Conservation (phyloP, 1,140 invertebrate species). For the Neodiprion pinetum region DNA sequence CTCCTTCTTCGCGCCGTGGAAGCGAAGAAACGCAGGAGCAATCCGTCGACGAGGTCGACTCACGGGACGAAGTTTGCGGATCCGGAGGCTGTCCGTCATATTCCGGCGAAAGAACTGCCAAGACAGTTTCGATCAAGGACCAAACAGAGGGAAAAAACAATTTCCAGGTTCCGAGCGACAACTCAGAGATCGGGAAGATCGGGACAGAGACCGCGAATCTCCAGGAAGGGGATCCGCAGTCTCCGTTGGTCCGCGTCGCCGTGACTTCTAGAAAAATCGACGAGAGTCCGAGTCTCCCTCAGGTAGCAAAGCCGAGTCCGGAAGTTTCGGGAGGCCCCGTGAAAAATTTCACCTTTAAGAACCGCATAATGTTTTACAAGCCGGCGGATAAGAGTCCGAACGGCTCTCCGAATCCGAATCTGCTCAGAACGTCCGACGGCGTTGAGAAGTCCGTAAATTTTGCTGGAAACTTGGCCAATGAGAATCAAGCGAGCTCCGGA, state of each 20-base stretch:
- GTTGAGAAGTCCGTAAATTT: background rate
- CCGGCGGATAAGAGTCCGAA: background rate
- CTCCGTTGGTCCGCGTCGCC: background rate
- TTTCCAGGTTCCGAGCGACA: too few species aligned
- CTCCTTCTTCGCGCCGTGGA: too few species aligned
- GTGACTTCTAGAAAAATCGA: background rate
- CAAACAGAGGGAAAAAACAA: too few species aligned
- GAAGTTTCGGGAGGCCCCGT: background rate
- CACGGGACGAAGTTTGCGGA: too few species aligned
- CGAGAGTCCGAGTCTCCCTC: background rate
- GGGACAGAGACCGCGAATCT: background rate
- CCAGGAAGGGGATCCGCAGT: background rate
- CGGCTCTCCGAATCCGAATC: background rate
- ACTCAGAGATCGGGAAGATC: too few species aligned
- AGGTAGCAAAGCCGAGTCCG: background rate
- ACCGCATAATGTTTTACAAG: conserved; percentile 1
- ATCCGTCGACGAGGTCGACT: too few species aligned
- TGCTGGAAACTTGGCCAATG: background rate
- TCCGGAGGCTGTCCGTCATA: too few species aligned
- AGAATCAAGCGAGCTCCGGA: background rate
- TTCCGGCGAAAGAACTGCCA: too few species aligned
- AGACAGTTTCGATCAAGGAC: too few species aligned
- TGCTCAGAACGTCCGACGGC: background rate
- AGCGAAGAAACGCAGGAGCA: too few species aligned
- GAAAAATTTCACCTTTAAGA: conserved; percentile 2